phyloP scores from a whole-genome alignment of 2,888 invertebrate genomes.

The Yponomeuta plumbellus region DNA sequence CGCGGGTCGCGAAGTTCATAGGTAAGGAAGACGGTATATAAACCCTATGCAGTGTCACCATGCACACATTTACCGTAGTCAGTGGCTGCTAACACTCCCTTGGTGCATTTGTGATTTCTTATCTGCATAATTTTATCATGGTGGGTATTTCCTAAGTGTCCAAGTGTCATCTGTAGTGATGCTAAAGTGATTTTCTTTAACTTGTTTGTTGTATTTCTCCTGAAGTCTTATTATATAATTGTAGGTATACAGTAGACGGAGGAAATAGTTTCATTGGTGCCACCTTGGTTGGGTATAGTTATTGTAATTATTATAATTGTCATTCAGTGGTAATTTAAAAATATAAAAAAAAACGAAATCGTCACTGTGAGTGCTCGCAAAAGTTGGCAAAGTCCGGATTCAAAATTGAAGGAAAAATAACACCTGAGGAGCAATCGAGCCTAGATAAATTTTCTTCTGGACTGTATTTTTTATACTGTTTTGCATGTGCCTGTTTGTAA shows the following conservation, averaged over 20 bases:
- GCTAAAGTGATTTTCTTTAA: neutral
- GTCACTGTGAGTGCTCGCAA: no score
- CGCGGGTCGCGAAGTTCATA: conserved; percentile 71
- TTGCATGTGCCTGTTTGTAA: no score
- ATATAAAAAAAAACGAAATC: no score
- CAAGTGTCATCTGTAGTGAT: neutral
- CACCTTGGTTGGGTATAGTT: no score
- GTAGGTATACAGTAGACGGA: neutral
- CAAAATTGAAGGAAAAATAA: no score
- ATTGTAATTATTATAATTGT: no score
- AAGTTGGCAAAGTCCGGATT: no score
- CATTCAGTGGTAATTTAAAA: no score
- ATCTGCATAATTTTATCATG: conserved; percentile 26
- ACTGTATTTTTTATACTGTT: no score
- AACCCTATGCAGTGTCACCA: conserved; percentile 65
- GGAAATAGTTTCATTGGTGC: neutral
- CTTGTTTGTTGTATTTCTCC: neutral
- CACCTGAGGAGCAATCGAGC: no score
- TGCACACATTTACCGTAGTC: conserved; percentile 55
- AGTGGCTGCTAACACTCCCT: conserved; percentile 53
- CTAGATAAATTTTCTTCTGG: no score
- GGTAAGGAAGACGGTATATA: conserved; percentile 71
- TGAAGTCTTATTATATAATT: neutral
- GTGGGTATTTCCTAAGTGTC: conserved; percentile 6
- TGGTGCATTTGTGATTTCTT: conserved; percentile 17